These are phyloP conservation scores for Mayetiola destructor DNA, from an alignment of 2,888 invertebrate species.

Conservation along the genomic window DNA sequence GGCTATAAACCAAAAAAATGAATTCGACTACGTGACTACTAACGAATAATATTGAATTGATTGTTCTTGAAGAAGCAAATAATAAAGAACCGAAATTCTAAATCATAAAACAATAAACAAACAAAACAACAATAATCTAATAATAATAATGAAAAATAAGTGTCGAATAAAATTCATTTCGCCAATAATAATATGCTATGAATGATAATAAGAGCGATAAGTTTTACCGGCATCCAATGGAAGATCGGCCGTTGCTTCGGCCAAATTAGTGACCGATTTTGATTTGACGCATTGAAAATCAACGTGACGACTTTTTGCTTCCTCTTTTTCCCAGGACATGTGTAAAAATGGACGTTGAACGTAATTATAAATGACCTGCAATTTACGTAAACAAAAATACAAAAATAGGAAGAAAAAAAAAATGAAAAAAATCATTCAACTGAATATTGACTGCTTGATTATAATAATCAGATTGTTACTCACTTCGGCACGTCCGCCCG, in stretches of 20 bases:
- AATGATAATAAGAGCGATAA: neutral
- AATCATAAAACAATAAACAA: neutral
- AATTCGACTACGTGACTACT: too few species aligned
- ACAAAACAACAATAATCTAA: neutral
- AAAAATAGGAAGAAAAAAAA: neutral
- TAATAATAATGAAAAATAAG: neutral
- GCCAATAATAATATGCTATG: neutral
- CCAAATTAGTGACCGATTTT: conserved; percentile 91
- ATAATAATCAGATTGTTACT: neutral
- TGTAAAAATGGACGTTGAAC: conserved; percentile 98
- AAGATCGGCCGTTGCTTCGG: conserved; percentile 88
- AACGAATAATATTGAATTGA: too few species aligned
- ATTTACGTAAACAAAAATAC: neutral
- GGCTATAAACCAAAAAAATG: too few species aligned
- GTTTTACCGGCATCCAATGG: conserved; percentile 37
- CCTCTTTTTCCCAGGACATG: conserved; percentile 92
- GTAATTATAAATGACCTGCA: conserved; percentile 79
- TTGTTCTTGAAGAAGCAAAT: too few species aligned
- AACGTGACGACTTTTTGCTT: conserved; percentile 95
- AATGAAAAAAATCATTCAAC: neutral
- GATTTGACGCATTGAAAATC: conserved; percentile 98
- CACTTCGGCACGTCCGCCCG: conserved; percentile 89
- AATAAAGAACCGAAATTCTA: too few species aligned
- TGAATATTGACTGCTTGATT: neutral
- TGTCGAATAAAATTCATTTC: neutral